These are phyloP conservation scores for Pipistrellus nathusii DNA, from an alignment of 2,797 vertebrate genomes.

Conservation along the genomic window DNA sequence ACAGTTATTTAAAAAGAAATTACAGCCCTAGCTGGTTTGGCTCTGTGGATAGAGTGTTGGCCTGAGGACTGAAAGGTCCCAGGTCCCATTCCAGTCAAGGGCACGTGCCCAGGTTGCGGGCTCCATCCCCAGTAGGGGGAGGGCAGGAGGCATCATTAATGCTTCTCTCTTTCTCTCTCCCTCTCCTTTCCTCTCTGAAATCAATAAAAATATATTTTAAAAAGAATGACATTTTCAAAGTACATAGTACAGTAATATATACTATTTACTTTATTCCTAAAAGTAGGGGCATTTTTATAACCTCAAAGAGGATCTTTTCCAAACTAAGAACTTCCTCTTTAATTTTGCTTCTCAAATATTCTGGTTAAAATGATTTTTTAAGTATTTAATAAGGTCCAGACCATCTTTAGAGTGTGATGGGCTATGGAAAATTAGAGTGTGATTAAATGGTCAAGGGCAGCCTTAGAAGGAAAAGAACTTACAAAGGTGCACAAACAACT, in stretches of 20 bases:
- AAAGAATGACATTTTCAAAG: not conserved
- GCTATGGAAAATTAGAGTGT: not conserved
- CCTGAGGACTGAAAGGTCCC: no score
- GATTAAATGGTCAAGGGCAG: not conserved
- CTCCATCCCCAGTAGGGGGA: no score
- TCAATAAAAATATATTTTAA: not conserved
- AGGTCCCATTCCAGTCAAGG: no score
- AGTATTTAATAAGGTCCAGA: not conserved
- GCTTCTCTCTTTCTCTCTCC: no score
- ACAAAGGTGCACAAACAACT: not conserved
- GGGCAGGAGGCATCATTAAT: no score
- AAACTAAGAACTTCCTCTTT: not conserved
- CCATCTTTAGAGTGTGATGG: not conserved
- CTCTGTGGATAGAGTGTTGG: no score
- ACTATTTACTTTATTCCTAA: not conserved
- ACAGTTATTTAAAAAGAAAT: not conserved
- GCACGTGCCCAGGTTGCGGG: no score
- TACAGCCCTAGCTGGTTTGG: no score
- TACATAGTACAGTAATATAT: not conserved
- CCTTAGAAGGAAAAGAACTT: not conserved
- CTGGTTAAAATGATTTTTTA: not conserved
- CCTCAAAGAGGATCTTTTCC: conserved; percentile 1
- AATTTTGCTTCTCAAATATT: not conserved
- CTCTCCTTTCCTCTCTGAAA: no score
- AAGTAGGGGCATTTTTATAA: not conserved